These are phyloP conservation scores for Bombus balteatus DNA, from an alignment of 1,140 invertebrate species.

Conservation along the genomic window DNA sequence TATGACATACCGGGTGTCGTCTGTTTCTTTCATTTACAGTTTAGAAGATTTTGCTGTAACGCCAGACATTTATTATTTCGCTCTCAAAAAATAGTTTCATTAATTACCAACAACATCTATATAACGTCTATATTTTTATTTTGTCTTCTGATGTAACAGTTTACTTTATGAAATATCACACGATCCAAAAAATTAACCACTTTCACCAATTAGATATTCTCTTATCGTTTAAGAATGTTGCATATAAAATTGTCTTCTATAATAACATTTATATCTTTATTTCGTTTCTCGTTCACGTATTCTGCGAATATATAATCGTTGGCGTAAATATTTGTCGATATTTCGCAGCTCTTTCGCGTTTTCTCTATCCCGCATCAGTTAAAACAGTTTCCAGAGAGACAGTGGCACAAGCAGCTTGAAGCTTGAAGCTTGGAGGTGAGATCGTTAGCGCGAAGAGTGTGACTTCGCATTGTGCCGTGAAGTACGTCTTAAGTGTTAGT, in stretches of 20 bases:
- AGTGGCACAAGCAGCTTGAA: slow-evolving; percentile 13
- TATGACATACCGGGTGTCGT: slow-evolving; percentile 66
- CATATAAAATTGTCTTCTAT: no score
- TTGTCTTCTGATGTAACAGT: background rate
- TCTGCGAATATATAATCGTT: background rate
- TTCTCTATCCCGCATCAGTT: background rate
- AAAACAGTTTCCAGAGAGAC: slow-evolving; percentile 21
- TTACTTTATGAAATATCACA: no score
- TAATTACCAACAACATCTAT: no score
- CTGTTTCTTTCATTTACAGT: slow-evolving; percentile 58
- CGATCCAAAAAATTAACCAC: no score
- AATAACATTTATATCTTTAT: background rate
- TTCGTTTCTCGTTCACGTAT: background rate
- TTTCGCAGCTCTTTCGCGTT: slow-evolving; percentile 22
- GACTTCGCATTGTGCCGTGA: slow-evolving; percentile 78
- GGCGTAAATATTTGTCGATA: slow-evolving; percentile 6
- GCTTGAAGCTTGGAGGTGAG: slow-evolving; percentile 70
- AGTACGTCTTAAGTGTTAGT: slow-evolving; percentile 79
- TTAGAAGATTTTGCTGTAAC: slow-evolving; percentile 16
- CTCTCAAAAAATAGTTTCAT: background rate
- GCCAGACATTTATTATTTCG: background rate
- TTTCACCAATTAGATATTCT: no score
- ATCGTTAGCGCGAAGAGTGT: slow-evolving; percentile 80
- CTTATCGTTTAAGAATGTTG: no score
- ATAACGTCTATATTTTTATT: background rate